phyloP scores from a whole-genome alignment of 2,888 invertebrate species.

The Callosobruchus maculatus region DNA sequence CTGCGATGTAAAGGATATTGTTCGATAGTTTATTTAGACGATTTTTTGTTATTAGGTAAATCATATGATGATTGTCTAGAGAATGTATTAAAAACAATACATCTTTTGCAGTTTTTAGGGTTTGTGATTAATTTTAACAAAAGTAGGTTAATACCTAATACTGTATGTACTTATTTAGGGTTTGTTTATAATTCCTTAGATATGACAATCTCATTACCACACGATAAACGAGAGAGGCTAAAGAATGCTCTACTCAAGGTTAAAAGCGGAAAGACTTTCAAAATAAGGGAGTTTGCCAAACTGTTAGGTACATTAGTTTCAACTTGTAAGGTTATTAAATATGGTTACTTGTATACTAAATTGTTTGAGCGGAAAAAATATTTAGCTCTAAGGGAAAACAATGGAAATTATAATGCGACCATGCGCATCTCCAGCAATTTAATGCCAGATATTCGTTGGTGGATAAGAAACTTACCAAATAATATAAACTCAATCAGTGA shows the following conservation, averaged over 20 bases:
- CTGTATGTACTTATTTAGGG: constrained; percentile 4
- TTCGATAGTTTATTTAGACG: constrained; percentile 7
- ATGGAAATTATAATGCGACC: constrained; percentile 7
- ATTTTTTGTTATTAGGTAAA: constrained; percentile 5
- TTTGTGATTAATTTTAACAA: constrained; percentile 1
- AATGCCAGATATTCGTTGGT: no score
- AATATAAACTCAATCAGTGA: no score
- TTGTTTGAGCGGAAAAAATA: constrained; percentile 7
- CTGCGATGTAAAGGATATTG: not conserved
- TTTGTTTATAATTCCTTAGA: constrained; percentile 4
- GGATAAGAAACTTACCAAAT: no score
- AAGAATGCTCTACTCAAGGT: not conserved
- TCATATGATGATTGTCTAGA: no score
- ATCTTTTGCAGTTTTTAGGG: not conserved
- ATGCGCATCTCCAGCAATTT: no score
- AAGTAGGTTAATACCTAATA: constrained; percentile 2
- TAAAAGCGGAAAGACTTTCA: no score
- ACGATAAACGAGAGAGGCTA: not conserved
- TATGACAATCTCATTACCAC: not conserved
- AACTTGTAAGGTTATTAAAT: no score
- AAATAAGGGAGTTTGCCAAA: no score
- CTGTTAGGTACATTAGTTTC: no score
- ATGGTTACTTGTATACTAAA: no score
- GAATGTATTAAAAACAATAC: no score
- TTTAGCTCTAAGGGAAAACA: not conserved